These are phyloP conservation scores for Polypedilum vanderplanki DNA, from an alignment of 1,140 invertebrate genomes.

Conservation along the genomic window DNA sequence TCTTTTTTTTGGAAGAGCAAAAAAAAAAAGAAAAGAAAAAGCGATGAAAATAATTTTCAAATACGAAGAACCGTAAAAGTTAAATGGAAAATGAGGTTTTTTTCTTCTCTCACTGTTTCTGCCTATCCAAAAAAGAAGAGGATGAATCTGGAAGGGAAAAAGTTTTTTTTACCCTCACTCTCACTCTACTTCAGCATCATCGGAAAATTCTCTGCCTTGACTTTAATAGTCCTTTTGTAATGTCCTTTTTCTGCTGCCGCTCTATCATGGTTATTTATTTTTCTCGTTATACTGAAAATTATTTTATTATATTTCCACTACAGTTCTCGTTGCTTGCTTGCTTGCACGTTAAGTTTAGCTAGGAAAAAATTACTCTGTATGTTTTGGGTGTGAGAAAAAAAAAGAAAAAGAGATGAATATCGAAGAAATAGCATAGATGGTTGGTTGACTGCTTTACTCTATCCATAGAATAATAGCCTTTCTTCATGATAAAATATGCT, in stretches of 20 bases:
- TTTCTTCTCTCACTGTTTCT: neutral
- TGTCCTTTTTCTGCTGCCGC: slow-evolving; percentile 3
- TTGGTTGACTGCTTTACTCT: too few species aligned
- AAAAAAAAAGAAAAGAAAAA: neutral
- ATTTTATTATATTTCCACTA: slow-evolving; percentile 15
- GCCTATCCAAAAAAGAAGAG: neutral
- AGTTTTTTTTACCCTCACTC: neutral
- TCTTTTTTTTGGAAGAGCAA: slow-evolving; percentile 10
- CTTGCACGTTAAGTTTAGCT: too few species aligned
- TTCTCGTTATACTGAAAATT: slow-evolving; percentile 26
- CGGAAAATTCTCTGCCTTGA: neutral
- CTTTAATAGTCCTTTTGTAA: slow-evolving; percentile 25
- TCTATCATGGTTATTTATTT: slow-evolving; percentile 29
- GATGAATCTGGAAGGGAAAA: neutral
- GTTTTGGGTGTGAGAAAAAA: too few species aligned
- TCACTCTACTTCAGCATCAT: slow-evolving; percentile 20
- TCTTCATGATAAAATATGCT: too few species aligned
- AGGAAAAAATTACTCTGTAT: too few species aligned
- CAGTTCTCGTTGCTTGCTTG: too few species aligned
- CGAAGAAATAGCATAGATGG: too few species aligned
- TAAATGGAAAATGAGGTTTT: slow-evolving; percentile 24
- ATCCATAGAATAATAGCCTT: too few species aligned
- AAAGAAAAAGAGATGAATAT: too few species aligned
- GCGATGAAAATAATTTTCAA: neutral
- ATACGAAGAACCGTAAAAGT: slow-evolving; percentile 21